phyloP scores from a whole-genome alignment of 1,140 invertebrate species.

The Lethrus apterus region DNA sequence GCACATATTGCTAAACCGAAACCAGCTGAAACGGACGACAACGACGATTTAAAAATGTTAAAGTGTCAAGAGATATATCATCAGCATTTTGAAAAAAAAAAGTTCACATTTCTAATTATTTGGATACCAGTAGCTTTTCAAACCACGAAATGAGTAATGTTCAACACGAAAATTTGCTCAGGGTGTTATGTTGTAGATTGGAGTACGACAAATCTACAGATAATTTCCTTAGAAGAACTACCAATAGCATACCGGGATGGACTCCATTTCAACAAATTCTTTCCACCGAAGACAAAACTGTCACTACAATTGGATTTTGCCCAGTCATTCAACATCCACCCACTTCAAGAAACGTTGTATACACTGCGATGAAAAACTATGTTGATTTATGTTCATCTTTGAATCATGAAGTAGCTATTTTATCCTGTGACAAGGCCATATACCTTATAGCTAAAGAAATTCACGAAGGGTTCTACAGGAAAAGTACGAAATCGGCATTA shows the following conservation, averaged over 20 bases:
- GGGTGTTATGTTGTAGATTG: conserved; percentile 21
- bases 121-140: neutral
- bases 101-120: neutral
- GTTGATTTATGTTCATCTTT: neutral
- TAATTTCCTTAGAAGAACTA: conserved; percentile 15
- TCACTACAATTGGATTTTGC: conserved; percentile 10
- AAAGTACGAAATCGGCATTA: too few relatives aligned
- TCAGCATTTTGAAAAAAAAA: neutral
- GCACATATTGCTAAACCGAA: conserved; percentile 16
- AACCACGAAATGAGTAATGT: neutral
- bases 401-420: neutral
- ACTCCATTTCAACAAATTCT: conserved; percentile 21
- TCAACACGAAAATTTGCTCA: conserved; percentile 19
- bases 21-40: conserved; percentile 10
- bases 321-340: neutral
- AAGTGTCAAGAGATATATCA: conserved; percentile 4
- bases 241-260: conserved; percentile 19
- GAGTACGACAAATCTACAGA: conserved; percentile 18
- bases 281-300: conserved; percentile 16
- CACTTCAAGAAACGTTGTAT: conserved; percentile 1
- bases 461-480: too few relatives aligned
- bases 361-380: conserved; percentile 8
- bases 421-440: neutral
- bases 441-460: neutral
- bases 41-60: conserved; percentile 16